Evolutionary conservation across 1,140 invertebrate species (phyloP).

Genomic region (Leptonema lineaticorne): DNA sequence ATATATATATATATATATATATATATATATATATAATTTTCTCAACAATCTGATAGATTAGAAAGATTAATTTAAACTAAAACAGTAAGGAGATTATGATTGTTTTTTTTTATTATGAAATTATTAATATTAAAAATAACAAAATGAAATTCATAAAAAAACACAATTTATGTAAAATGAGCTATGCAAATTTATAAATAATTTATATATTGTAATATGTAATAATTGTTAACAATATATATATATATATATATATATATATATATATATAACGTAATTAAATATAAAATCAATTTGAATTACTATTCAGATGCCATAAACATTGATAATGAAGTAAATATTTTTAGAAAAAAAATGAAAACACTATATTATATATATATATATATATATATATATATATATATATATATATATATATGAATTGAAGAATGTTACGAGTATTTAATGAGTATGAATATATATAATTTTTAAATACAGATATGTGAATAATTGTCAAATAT

Average conservation of each 20-base stretch:
- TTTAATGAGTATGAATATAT: not conserved
- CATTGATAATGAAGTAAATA: too few species aligned
- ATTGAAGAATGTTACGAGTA: not conserved
- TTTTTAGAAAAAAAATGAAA: too few species aligned
- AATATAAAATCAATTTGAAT: too few species aligned
- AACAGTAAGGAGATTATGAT: slow-evolving; percentile 19
- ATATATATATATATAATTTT: slow-evolving; percentile 23
- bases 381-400: not conserved
- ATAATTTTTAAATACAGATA: slow-evolving; percentile 4
- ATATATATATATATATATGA: not conserved
- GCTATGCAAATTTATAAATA: not conserved
- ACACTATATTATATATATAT: not conserved
- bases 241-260: not conserved
- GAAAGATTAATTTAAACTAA: slow-evolving; percentile 10
- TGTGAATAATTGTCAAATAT: not conserved
- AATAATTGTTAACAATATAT: not conserved
- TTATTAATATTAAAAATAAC: slow-evolving; percentile 20
- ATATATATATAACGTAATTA: too few species aligned
- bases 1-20: too few species aligned
- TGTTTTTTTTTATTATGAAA: too few species aligned
- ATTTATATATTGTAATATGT: not conserved
- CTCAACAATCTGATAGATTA: slow-evolving; percentile 18
- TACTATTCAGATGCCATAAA: too few species aligned
- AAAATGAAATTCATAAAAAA: too few species aligned
- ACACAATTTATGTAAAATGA: not conserved